Evolutionary conservation across 2,888 invertebrate species (phyloP).

Genomic region (Lithophane ornitopus): DNA sequence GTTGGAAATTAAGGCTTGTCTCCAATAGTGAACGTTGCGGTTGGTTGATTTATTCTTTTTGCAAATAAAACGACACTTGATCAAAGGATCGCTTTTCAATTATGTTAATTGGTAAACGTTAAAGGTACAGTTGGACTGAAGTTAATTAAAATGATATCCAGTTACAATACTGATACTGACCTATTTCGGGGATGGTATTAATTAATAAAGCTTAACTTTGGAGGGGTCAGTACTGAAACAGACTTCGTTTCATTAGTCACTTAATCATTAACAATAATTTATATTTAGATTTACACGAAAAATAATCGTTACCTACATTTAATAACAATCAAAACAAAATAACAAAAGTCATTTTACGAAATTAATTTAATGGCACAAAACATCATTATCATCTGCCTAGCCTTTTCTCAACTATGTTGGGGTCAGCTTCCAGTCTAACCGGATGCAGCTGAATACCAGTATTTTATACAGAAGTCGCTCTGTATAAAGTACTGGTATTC

Average conservation of each 20-base stretch:
- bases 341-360: background rate
- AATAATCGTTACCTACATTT: background rate
- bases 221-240: background rate
- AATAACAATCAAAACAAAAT: background rate
- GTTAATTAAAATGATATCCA: background rate
- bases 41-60: background rate
- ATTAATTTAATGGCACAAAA: background rate
- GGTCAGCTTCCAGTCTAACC: no score
- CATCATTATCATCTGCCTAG: no score
- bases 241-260: background rate
- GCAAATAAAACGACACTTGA: background rate
- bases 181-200: slow-evolving; percentile 2
- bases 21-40: background rate
- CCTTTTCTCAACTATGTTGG: no score
- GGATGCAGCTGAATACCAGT: no score
- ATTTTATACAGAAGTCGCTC: no score
- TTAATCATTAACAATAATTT: background rate
- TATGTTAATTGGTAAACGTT: background rate
- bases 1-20: background rate
- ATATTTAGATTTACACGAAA: background rate
- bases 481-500: no score
- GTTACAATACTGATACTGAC: background rate
- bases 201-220: background rate
- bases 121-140: background rate
- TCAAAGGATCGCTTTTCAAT: background rate